A percentile compares a stretch with the other conserved stretches of the same genome.
Conservation (phyloP, 2,113 vertebrate species). For the Oreochromis tanganicae region DNA sequence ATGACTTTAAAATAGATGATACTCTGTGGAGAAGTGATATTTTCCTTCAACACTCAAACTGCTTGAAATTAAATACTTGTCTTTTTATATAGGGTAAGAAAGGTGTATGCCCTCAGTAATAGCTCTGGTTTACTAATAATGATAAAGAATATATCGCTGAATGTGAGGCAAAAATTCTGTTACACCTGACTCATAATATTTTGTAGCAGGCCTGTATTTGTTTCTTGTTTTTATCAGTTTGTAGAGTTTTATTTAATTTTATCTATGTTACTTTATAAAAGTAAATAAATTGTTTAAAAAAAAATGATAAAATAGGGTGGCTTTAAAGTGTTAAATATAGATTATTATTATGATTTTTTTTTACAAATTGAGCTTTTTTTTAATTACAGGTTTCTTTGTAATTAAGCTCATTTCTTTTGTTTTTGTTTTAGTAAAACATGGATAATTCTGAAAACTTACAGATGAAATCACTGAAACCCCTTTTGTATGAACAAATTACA, state of each 20-base stretch:
- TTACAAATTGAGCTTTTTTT: neutral
- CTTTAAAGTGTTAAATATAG: neutral
- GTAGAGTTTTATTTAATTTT: neutral
- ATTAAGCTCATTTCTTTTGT: neutral
- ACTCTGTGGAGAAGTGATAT: neutral
- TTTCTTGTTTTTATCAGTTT: neutral
- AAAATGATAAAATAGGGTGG: neutral
- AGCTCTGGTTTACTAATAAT: neutral
- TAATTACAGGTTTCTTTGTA: neutral
- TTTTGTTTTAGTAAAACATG: neutral
- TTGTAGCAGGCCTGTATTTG: neutral
- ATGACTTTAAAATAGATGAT: neutral
- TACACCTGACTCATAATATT: neutral
- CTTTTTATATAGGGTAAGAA: neutral
- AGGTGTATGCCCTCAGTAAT: too few relatives aligned
- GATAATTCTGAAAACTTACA: neutral
- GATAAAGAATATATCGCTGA: neutral
- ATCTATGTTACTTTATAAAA: neutral
- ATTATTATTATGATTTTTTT: neutral
- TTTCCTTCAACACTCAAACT: neutral
- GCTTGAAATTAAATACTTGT: neutral
- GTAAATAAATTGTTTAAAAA: neutral
- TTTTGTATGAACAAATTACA: neutral
- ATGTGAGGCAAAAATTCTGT: neutral
- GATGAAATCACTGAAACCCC: neutral